Base-by-base conservation (phyloP, 92 coral and sea anemone species). In the Heteractis magnifica region DNA sequence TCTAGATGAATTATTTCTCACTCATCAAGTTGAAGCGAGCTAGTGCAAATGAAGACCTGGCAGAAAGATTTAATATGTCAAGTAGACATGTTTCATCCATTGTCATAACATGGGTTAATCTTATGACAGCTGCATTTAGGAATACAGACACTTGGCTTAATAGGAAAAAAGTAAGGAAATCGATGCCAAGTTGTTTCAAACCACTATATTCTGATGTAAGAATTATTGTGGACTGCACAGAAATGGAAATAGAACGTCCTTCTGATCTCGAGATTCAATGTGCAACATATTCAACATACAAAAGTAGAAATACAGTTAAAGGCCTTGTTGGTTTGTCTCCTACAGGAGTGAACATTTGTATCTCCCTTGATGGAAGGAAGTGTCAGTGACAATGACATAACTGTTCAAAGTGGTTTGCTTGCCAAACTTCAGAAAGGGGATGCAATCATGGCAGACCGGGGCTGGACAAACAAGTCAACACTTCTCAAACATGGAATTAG, bases 351-450 rank as follows among this genome's bases (percentile, higher is more conserved):
- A 81, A 65, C 92, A 14, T 90, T 90, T 90, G 90, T 93, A 50
- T 88, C 92, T 59, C 90, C 89, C 65, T 64, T 84, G 14, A 85
- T 88, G 74, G 84, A 81, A 49, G 93, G 96, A n/a, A 80, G 90
- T 48, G 75, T 90, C 52, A 92, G 93, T 90, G 93, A 92, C 77
- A 87, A 88, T 72, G 90, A 90, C 50, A 88, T 92, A 6, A 88
- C 90, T 10, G 41, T 53, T 58, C 85, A 90, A 76, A 80, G 88
- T 83, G 93, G 92, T 11, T 79, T 93, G 75, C n/a, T 90, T 65
- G 60, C 76, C 9, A 73, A 84, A 77, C 81, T 89, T 3, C 87
- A 90, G 71, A 72, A 70, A 51, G 86, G 91, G 48, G 94, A 93
- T 72, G 79, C 97, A 16, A 73, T 88, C 16, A 90, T 93, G 97